Percentiles rank a stretch among this genome's conserved stretches.
phyloP scores from a whole-genome alignment of 2,797 vertebrate species.

The Dromococcyx pavoninus region DNA sequence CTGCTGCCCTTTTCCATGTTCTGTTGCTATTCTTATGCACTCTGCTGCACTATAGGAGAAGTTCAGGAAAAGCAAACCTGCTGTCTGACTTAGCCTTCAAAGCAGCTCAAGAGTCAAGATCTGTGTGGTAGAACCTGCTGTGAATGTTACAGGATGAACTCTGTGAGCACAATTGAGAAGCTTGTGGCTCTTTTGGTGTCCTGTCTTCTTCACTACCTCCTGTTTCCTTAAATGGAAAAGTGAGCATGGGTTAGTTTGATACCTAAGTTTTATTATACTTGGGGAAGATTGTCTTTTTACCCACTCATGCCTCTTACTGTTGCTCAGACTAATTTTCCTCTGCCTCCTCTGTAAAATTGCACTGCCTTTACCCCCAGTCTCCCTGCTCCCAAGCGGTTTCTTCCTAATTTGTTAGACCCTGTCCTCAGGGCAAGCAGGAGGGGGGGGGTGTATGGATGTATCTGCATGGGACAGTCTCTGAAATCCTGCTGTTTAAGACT shows the following conservation, averaged over 20 bases:
- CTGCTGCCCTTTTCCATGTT: neutral
- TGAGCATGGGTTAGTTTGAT: neutral
- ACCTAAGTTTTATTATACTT: neutral
- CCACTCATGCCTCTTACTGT: accelerated
- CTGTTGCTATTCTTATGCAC: accelerated
- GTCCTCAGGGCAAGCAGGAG: neutral
- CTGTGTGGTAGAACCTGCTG: neutral
- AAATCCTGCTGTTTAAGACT: neutral
- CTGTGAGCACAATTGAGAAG: neutral
- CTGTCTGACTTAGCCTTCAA: neutral
- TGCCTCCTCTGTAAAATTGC: neutral
- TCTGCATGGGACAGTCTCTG: neutral
- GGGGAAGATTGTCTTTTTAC: neutral
- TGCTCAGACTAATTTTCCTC: neutral
- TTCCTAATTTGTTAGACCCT: neutral
- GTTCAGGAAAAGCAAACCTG: neutral
- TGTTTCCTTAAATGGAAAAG: neutral
- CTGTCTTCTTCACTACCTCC: neutral
- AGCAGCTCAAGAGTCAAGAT: neutral
- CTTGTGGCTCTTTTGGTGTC: neutral
- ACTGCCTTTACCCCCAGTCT: neutral
- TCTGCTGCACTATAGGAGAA: neutral
- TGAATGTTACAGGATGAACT: neutral
- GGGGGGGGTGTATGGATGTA: accelerated
- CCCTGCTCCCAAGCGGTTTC: neutral